Base-by-base conservation (phyloP, 2,797 vertebrate genomes). In the Mallotus villosus region DNA sequence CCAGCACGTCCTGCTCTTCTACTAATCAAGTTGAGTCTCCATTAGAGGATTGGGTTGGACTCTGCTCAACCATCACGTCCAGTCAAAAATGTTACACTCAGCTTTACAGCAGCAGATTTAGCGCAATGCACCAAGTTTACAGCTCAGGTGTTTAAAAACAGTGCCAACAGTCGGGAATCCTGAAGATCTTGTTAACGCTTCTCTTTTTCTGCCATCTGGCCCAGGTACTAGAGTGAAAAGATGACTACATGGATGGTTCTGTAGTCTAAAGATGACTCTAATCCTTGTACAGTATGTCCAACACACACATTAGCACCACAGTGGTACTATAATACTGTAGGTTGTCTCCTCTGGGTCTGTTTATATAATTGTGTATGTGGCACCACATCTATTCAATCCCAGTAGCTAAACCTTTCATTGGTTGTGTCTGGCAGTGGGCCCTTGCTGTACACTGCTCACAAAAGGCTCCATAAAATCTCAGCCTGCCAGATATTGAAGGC, bases 11-110 rank as follows among this genome's bases (percentile, higher is more conserved):
- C 22, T 49, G 21, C 68, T 67, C 29, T 68, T 46, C 22, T 75
- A 61, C 70, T 71, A 82, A 83, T 72, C n/a, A 70, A 16, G 71
- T 85, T 70, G 76, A 55, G 29, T 34, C 0, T 85, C 73, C 89
- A 92, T 92, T 90, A 92, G 85, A 11, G 63, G 79, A 92, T 90
- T 90, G 83, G 90, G 83, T 73, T 66, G 71, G 27, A 21, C 11
- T 5, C 2, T 7, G 2, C 67, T 14, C 66, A 74, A 77, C 27
- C 70, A 60, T 78, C 51, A 69, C 64, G 79, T 76, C 67, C 82
- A 76, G 78, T 81, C 21, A 32, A 46, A 21, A 32, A 68, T 71
- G 46, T 49, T 55, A 59, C 62, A 68, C 27, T 29, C 4, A 2
- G 27, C 27, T 29, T 29, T 29, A 29, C 27, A 29, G 27, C 41